Evolutionary conservation across 1,140 invertebrate genomes (phyloP), one percentile per base, ranked within the genome.

Genomic region (Papilio polytes): DNA sequence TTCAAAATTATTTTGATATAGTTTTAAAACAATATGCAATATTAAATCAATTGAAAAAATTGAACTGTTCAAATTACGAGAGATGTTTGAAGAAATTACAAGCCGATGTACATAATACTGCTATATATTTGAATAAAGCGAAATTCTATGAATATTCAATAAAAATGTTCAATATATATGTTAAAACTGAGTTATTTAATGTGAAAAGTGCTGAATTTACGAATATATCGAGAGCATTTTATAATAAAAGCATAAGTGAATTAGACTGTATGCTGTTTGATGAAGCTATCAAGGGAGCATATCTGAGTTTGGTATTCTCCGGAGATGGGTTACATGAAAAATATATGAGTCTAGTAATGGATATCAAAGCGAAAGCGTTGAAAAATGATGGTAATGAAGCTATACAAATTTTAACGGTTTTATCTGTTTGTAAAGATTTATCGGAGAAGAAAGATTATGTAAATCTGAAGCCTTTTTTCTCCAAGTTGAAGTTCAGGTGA

Each of bases 231-330:
- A 70, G 92, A 73, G 94, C 89, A 0, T 82, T 94, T 8, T 95
- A 94, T 26, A 95, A 95, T 59, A 93, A 91, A 41, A 88, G 91
- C 76, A 95, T 95, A 63, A 93, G 92, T 80, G 89, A 94, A 76
- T 53, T 93, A 41, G 92, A 94, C 26, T 86, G 15, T 15, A 90
- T 88, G 18, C 72, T 87, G 15, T 89, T 87, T 31, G 87, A 89
- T 20, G 80, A 85, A 41, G 91, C 92, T 0, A 80, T 94, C 6
- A 79, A 86, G 20, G 89, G 89, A 83, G 92, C 92, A 1, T 95
- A 80, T 83, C 83, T 94, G n/a, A 93, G 92, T 59, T 66, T 93
- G 13, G 81, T 92, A 9, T 93, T 92, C 46, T 83, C 89, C 1
- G 85, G 87, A 0, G 82, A 90, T 6, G 85, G 84, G 0, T 48